phyloP scores from a whole-genome alignment of 1,140 invertebrate species.

The Vanessa tameamea region DNA sequence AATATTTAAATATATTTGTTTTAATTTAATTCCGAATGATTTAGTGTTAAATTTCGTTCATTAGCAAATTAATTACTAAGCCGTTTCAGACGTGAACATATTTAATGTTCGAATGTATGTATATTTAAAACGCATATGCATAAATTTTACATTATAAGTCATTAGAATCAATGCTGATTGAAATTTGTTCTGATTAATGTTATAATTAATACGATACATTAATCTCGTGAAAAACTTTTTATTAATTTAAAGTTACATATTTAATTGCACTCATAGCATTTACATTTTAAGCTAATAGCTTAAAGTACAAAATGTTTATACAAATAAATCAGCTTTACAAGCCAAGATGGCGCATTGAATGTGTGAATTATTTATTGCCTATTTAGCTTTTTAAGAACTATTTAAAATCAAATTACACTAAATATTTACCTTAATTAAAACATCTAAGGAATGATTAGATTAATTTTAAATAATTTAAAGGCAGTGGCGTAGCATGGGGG shows the following conservation, averaged over 20 bases:
- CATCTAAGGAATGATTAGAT: no score
- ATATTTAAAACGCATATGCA: background rate
- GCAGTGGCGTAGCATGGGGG: no score
- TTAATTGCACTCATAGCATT: background rate
- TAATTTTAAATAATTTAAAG: no score
- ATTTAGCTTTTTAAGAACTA: no score
- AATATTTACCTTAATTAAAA: no score
- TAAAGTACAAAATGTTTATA: no score
- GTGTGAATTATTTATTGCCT: no score
- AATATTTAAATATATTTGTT: background rate
- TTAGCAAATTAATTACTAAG: conserved; percentile 1
- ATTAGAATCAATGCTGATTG: conserved; percentile 7
- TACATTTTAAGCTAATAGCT: background rate
- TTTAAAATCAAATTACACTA: no score
- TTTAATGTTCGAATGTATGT: background rate
- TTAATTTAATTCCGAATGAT: background rate
- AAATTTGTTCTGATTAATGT: conserved; percentile 18
- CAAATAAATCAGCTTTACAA: no score
- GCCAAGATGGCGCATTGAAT: no score
- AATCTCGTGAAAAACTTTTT: conserved; percentile 17
- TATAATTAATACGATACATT: conserved; percentile 17
- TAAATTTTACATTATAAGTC: background rate
- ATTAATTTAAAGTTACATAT: background rate
- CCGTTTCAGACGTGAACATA: background rate
- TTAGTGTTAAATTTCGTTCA: background rate